Conservation (phyloP, 2,797 vertebrate species). For the Heliangelus exortis region DNA sequence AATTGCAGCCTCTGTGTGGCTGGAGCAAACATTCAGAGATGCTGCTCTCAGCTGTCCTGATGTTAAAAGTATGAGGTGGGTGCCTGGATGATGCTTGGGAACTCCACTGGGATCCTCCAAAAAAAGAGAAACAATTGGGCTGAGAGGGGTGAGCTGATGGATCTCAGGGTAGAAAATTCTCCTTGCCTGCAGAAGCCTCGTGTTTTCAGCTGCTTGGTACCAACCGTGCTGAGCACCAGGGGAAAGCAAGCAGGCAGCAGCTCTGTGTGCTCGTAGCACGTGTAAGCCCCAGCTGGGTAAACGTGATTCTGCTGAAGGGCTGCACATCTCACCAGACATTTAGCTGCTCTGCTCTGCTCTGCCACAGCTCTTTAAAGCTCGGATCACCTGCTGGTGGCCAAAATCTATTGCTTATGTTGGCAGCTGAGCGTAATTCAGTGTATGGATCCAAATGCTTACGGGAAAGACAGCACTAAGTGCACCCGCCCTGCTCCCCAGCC, state of each 20-base stretch:
- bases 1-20: not conserved
- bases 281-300: not conserved
- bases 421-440: rapidly evolving
- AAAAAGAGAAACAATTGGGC: not conserved
- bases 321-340: rapidly evolving
- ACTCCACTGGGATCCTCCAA: not conserved
- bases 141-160: rapidly evolving
- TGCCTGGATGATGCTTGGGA: not conserved
- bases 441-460: not conserved
- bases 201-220: not conserved
- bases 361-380: not conserved
- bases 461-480: not conserved
- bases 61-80: not conserved
- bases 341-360: not conserved
- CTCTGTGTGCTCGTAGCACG: rapidly evolving
- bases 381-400: constrained; percentile 3
- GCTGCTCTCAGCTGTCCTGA: not conserved
- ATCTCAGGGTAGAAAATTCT: rapidly evolving
- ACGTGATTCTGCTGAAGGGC: not conserved
- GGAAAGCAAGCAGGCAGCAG: not conserved
- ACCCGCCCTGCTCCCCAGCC: not conserved
- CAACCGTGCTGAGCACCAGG: rapidly evolving
- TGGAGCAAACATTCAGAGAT: not conserved
- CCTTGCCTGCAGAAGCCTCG: not conserved
- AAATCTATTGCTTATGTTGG: constrained; percentile 32